These are phyloP conservation scores for Episyrphus balteatus DNA, from an alignment of 1,140 invertebrate species.

Conservation along the genomic window DNA sequence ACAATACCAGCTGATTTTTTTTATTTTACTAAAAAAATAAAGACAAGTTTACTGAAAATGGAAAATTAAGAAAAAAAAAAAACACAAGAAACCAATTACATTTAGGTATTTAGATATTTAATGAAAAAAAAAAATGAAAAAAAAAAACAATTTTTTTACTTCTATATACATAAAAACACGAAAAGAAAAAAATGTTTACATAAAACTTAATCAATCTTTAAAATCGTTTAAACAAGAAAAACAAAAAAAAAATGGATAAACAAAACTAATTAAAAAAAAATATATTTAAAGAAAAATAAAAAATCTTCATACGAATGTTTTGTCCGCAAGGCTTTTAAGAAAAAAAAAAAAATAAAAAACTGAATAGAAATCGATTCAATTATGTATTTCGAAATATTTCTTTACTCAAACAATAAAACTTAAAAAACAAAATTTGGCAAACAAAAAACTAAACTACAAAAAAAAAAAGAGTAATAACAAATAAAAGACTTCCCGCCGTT, in stretches of 20 bases:
- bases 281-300: constrained; percentile 12
- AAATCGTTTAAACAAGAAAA: constrained; percentile 15
- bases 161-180: not conserved
- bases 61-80: too few species aligned
- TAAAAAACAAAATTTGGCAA: constrained; percentile 1
- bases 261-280: constrained; percentile 16
- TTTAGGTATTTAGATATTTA: constrained; percentile 18
- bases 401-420: constrained; percentile 6
- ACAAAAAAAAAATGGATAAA: constrained; percentile 23
- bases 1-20: constrained; percentile 18
- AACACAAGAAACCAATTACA: constrained; percentile 11
- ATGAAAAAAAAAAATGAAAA: constrained; percentile 16
- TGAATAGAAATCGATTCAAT: constrained; percentile 5
- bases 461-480: too few species aligned
- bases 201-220: constrained; percentile 12
- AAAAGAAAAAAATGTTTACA: constrained; percentile 17
- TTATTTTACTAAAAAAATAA: constrained; percentile 1
- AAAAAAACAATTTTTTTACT: constrained; percentile 1
- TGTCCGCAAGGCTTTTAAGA: too few species aligned
- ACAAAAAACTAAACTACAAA: not conserved
- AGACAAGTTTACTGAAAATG: constrained; percentile 15
- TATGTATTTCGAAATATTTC: too few species aligned
- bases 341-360: constrained; percentile 13
- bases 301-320: constrained; percentile 16
- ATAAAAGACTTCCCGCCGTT: too few species aligned